Conservation (phyloP, 1,140 invertebrate species). For the Pseudomyrmex flavicornis region DNA sequence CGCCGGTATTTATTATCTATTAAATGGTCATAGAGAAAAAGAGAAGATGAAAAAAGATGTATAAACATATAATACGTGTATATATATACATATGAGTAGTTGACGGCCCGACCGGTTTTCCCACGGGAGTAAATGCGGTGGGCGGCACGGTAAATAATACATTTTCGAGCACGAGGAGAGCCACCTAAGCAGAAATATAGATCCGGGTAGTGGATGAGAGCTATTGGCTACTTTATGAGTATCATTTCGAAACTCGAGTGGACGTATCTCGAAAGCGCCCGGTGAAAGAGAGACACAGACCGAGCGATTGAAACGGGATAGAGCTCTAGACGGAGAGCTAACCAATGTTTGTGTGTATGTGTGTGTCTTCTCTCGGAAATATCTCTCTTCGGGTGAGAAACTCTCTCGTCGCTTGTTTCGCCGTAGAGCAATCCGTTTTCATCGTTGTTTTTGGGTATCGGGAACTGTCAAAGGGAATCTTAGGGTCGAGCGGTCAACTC, state of each 20-base stretch:
- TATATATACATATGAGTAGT: not conserved
- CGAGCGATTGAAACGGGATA: slow-evolving; percentile 3
- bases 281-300: slow-evolving; percentile 2
- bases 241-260: slow-evolving; percentile 46
- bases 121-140: slow-evolving; percentile 67
- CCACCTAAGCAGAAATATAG: slow-evolving; percentile 64
- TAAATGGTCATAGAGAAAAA: not conserved
- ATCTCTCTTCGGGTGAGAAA: slow-evolving; percentile 50
- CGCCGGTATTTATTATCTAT: slow-evolving; percentile 28
- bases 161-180: slow-evolving; percentile 65
- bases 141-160: slow-evolving; percentile 75
- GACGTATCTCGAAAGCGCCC: slow-evolving; percentile 18
- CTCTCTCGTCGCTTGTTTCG: slow-evolving; percentile 11
- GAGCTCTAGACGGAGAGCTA: slow-evolving; percentile 10
- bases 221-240: slow-evolving; percentile 67
- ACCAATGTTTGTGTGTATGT: not conserved
- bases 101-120: slow-evolving; percentile 38
- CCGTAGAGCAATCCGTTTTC: slow-evolving; percentile 57
- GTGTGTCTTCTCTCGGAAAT: slow-evolving; percentile 36
- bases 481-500: slow-evolving; percentile 57
- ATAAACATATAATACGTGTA: not conserved
- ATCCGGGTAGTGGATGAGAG: slow-evolving; percentile 57
- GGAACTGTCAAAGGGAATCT: slow-evolving; percentile 53
- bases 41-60: not conserved
- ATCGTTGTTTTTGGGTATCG: slow-evolving; percentile 60